Base-by-base conservation (phyloP, 2,888 invertebrate genomes). In the Mesodorylaimus sp. region DNA sequence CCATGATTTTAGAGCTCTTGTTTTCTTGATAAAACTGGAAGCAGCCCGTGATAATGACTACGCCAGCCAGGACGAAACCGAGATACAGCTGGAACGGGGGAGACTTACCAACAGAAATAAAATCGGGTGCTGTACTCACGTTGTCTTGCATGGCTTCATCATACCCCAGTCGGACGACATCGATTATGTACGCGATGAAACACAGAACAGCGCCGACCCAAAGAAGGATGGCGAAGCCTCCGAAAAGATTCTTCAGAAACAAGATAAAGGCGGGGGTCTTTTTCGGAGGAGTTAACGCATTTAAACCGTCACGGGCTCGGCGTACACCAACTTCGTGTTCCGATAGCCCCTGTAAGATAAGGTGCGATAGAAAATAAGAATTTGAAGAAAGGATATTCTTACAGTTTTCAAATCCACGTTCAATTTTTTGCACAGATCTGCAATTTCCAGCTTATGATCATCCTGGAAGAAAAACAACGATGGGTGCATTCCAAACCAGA, bases 221-320 rank as follows among this genome's bases (percentile, higher is more conserved):
- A 13, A 46, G 27, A 3, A 44, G 19, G 25, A 44, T 13, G 23
- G 44, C 44, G 44, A 44, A 44, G 27, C 44, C 42, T 41, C 13
- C 13, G 13, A 36, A 13, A n/a, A n/a, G 13, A 36, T 36, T 36
- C n/a, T n/a, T 36, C 13, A 36, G n/a, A 36, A 36, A 93, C 73
- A 91, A 93, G 62, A 93, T 83, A 91, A 91, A 93, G 77, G 91
- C 91, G 64, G 93, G 91, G 55, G 89, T 89, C 71, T 85, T 86
- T 77, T 85, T 87, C 62, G 89, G 89, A 66, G 89, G 89, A 66
- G 89, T 88, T 66, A 91, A 79, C 64, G 89, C 83, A 71, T 91
- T 91, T 66, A 87, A 87, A 70, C 88, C 88, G 75, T 88, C 89
- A 70, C 88, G 77, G 74, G 86, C 86, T 67, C 87, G 76, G 70